phyloP scores from a whole-genome alignment of 2,888 invertebrate species.

The Shargacucullia verbasci region DNA sequence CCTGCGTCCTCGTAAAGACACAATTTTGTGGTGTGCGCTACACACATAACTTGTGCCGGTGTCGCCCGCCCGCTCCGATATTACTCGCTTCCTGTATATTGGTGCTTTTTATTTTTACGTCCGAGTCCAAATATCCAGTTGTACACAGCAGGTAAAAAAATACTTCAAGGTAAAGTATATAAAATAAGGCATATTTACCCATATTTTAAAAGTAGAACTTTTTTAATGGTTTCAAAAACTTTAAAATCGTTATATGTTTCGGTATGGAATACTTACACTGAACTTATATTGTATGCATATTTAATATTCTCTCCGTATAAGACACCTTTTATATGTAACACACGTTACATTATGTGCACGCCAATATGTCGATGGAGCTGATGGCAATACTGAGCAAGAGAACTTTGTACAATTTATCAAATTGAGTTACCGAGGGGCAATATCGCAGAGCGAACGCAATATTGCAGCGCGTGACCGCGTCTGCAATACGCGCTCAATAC shows the following conservation, averaged over 20 bases:
- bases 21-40: conserved; percentile 57
- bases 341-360: conserved; percentile 47
- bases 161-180: no score
- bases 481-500: conserved; percentile 90
- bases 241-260: no score
- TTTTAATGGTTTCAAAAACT: no score
- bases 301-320: no score
- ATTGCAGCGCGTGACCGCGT: conserved; percentile 89
- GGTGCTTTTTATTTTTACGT: conserved; percentile 37
- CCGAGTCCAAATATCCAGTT: conserved; percentile 4
- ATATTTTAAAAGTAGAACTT: no score
- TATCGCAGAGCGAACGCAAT: conserved; percentile 88
- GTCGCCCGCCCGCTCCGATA: conserved; percentile 45
- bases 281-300: no score
- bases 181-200: no score
- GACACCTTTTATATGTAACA: not conserved
- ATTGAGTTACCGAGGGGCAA: conserved; percentile 88
- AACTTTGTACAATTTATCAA: conserved; percentile 88
- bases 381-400: conserved; percentile 78
- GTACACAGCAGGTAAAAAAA: no score
- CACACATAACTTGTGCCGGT: conserved; percentile 60
- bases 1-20: conserved; percentile 49
- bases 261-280: no score
- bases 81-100: conserved; percentile 40
- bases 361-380: conserved; percentile 74